These are phyloP conservation scores for Oriolus oriolus DNA, from an alignment of 2,113 vertebrate species.

Conservation along the genomic window DNA sequence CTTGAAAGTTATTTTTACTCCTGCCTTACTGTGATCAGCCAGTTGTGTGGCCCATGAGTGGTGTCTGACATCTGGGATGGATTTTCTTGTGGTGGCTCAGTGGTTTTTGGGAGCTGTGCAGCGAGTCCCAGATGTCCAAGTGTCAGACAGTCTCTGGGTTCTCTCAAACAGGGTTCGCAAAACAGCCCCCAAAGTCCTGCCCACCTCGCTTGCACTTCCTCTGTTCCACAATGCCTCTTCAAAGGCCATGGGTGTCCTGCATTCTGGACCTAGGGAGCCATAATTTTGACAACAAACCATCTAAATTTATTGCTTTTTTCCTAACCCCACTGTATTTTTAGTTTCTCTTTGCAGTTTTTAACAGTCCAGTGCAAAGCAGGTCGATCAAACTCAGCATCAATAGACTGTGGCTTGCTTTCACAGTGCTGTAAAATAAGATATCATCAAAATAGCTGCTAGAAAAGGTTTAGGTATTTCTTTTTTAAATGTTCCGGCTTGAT, in stretches of 20 bases:
- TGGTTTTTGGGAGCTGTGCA: slow-evolving; percentile 4
- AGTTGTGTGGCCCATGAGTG: neutral
- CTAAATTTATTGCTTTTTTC: neutral
- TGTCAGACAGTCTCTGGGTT: neutral
- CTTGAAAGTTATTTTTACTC: neutral
- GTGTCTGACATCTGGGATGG: neutral
- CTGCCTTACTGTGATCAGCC: neutral
- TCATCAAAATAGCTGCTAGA: neutral
- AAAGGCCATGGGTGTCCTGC: neutral
- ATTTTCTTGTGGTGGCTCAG: neutral
- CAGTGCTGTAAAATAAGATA: neutral
- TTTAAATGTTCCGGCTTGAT: slow-evolving; percentile 19
- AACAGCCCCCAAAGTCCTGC: neutral
- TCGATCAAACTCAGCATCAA: neutral
- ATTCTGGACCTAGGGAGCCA: neutral
- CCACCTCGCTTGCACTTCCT: neutral
- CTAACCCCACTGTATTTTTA: neutral
- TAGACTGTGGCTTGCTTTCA: neutral
- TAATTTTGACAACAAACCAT: neutral
- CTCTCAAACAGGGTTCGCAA: neutral
- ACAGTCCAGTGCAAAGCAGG: neutral
- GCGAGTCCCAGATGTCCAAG: slow-evolving; percentile 4
- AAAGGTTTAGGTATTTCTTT: slow-evolving; percentile 17
- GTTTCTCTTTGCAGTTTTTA: neutral
- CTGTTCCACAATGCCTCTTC: neutral